Conservation (phyloP, 2,113 vertebrate species). For the Pedionomus torquatus region DNA sequence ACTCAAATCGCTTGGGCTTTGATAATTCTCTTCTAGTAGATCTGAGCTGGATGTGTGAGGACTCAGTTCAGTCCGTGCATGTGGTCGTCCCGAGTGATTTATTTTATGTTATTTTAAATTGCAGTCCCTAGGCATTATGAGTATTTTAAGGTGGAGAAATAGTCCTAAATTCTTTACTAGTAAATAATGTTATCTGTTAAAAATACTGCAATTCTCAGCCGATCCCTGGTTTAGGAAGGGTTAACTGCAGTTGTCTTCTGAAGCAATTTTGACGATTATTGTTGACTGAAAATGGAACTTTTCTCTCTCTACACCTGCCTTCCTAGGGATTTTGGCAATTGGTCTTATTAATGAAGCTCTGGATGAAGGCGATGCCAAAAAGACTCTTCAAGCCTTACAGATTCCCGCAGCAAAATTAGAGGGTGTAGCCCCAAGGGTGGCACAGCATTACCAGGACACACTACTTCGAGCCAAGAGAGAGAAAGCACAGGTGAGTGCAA, state of each 20-base stretch:
- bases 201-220: not conserved
- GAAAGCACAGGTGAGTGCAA: slow-evolving; percentile 88
- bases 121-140: not conserved
- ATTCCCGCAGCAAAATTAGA: slow-evolving; percentile 91
- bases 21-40: not conserved
- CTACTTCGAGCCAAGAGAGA: slow-evolving; percentile 91
- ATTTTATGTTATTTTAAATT: not conserved
- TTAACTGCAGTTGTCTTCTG: not conserved
- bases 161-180: not conserved
- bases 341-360: slow-evolving; percentile 95
- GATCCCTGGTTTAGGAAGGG: not conserved
- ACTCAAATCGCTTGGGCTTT: not conserved
- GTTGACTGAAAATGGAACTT: not conserved
- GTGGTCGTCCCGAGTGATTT: not conserved
- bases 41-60: not conserved
- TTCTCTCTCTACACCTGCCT: not conserved
- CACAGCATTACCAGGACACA: slow-evolving; percentile 93
- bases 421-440: slow-evolving; percentile 83
- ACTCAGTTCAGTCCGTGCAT: not conserved
- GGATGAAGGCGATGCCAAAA: slow-evolving; percentile 88
- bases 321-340: slow-evolving; percentile 93
- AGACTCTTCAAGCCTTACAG: slow-evolving; percentile 88
- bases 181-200: not conserved
- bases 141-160: not conserved
- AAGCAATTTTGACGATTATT: not conserved